Percentiles rank a stretch among this genome's conserved stretches.
phyloP scores from a whole-genome alignment of 2,888 invertebrate genomes.

The Lithophane ornitopus region DNA sequence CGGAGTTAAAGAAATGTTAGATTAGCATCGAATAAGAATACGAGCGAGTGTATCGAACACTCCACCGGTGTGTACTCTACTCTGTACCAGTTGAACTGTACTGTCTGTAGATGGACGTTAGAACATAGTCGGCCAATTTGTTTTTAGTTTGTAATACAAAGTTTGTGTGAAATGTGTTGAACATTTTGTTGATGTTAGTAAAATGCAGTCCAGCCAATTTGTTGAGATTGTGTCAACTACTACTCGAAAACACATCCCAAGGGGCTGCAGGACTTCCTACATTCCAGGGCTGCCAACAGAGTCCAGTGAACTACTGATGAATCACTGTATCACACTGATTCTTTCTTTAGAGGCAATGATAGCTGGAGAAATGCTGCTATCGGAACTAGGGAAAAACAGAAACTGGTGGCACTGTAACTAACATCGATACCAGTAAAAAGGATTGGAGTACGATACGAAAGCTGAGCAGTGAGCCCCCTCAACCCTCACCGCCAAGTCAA shows the following conservation, averaged over 20 bases:
- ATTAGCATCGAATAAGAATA: constrained; percentile 31
- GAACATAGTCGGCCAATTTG: background rate
- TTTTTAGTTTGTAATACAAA: background rate
- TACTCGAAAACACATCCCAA: background rate
- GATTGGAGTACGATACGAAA: background rate
- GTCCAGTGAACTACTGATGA: too few species aligned
- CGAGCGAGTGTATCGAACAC: constrained; percentile 6
- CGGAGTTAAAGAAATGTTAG: constrained; percentile 46
- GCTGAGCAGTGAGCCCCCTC: background rate
- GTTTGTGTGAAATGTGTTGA: background rate
- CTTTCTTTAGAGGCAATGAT: background rate
- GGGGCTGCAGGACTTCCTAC: background rate
- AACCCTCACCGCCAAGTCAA: background rate
- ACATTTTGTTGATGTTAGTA: background rate
- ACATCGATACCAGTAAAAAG: background rate
- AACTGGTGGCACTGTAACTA: background rate
- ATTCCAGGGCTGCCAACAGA: background rate
- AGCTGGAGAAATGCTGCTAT: too few species aligned
- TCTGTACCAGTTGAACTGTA: constrained; percentile 26
- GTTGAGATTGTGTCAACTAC: background rate
- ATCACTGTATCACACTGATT: background rate
- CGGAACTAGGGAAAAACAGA: too few species aligned
- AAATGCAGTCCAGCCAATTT: background rate
- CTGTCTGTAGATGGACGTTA: background rate
- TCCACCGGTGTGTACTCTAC: constrained; percentile 17